Evolutionary conservation across 2,113 vertebrate genomes (phyloP), one percentile per base, ranked within the genome.

Genomic region (Ageneiosus marmoratus): DNA sequence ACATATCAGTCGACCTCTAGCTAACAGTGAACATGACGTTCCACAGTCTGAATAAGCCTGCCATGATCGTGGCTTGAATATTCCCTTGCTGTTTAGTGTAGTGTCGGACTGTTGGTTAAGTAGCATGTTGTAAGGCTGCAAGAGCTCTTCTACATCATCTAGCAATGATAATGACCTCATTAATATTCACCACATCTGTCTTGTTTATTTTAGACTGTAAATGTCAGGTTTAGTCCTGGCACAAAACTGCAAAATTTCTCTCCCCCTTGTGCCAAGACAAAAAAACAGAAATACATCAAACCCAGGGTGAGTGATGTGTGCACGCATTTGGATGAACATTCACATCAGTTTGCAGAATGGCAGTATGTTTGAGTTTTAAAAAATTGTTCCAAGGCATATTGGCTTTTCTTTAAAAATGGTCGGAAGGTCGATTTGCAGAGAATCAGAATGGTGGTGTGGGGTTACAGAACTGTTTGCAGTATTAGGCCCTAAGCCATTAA

Each of bases 41-140:
- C 0, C 41, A n/a, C 27, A 32, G 48, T 48, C 27, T 51, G 27
- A 75, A 75, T 75, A 75, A 22, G 9, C 48, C 48, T 32, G 48
- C 5, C 72, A 53, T 75, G 72, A 53, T 51, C 34, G 8, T 51
- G 72, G 48, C 18, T 75, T 75, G 72, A 75, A 75, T 75, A 48
- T 4, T 20, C 72, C 46, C 18, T 34, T 50, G 44, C 70, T 73
- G 24, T n/a, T 73, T 51, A 75, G 72, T 32, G 27, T 51, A 46
- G 15, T 1, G 70, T 50, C 72, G 51, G 72, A 73, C 46, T 32
- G 46, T 51, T 51, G 3, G 46, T 18, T 75, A 75, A 53, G 72
- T 75, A 75, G 46, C 72, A 75, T 75, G 72, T 75, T 53, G 27
- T 75, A 53, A 20, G 48, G 27, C 27, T 75, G 48, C 27, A 75